Base-by-base conservation (phyloP, 2,797 vertebrate species). In the Chrysolophus pictus region DNA sequence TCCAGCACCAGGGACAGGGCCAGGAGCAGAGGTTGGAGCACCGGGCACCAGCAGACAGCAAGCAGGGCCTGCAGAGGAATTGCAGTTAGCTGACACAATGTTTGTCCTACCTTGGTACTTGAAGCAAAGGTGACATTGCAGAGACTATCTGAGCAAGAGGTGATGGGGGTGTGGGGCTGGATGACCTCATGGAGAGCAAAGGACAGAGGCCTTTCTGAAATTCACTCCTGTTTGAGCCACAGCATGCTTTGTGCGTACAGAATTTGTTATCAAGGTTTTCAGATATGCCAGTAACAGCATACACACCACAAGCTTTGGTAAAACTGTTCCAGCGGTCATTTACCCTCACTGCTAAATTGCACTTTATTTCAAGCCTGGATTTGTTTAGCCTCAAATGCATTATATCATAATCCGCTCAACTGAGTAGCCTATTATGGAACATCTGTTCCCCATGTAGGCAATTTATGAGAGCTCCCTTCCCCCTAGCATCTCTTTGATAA, bases 381-480 rank as follows among this genome's bases (percentile, higher is more conserved):
- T 95, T 91, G 88, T 91, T 91, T 89, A 94, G 94, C 81, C 81
- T 94, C 91, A 94, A 91, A 91, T 82, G 77, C 3, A 8, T 88
- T 91, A 58, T 88, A 88, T 91, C 90, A 94, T 94, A 88, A 95
- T 93, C 90, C 73, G 90, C 84, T 79, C 93, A 93, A 67, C 58
- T 87, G 96, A 94, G 90, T 60, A 92, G 83, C 74, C 90, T 85
- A 77, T 90, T 95, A 91, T 3, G 80, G 86, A 96, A 95, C 94
- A 95, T 91, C 95, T 96, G 95, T 91, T 95, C 88, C 51, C 78
- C 62, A 83, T 90, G 95, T 51, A 93, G 86, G 90, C 93, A 94
- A 91, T 87, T 87, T 87, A 84, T 85, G 67, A 83, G 77, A 87
- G 75, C 59, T 85, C 91, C 84, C 94, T 68, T 91, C 83, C 90